Evolutionary conservation across 2,888 invertebrate species (phyloP).

Genomic region (Loripinus fragilis): DNA sequence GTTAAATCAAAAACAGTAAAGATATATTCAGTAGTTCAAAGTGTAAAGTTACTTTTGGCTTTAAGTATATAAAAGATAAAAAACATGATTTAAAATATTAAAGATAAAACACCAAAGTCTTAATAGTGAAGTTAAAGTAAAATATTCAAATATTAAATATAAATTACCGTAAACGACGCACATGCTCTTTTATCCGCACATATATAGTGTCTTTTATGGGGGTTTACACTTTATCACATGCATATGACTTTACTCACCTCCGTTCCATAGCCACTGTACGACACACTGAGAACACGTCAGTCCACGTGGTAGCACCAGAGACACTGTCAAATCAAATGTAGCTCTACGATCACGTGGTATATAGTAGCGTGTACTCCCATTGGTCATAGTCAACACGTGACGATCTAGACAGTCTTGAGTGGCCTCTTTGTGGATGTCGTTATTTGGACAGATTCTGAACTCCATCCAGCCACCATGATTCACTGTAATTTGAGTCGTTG

Average conservation of each 20-base stretch:
- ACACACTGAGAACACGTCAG: conserved; percentile 20
- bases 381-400: conserved; percentile 60
- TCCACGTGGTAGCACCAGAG: conserved; percentile 15
- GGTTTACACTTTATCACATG: too few species aligned
- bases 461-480: conserved; percentile 81
- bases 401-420: conserved; percentile 75
- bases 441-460: conserved; percentile 77
- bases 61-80: too few species aligned
- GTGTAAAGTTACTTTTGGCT: too few species aligned
- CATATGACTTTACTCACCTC: conserved; percentile 19
- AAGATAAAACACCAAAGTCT: too few species aligned
- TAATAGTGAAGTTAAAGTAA: too few species aligned
- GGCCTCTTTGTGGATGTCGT: conserved; percentile 63
- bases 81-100: too few species aligned
- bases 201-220: too few species aligned
- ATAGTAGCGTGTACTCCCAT: conserved; percentile 2
- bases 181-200: too few species aligned
- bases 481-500: conserved; percentile 76
- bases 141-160: too few species aligned
- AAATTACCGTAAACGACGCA: too few species aligned
- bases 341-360: neutral
- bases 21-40: too few species aligned
- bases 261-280: conserved; percentile 22
- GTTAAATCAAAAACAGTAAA: too few species aligned
- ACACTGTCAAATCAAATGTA: neutral